phyloP scores from a whole-genome alignment of 2,113 vertebrate species.

The Colistium nudipinnis region DNA sequence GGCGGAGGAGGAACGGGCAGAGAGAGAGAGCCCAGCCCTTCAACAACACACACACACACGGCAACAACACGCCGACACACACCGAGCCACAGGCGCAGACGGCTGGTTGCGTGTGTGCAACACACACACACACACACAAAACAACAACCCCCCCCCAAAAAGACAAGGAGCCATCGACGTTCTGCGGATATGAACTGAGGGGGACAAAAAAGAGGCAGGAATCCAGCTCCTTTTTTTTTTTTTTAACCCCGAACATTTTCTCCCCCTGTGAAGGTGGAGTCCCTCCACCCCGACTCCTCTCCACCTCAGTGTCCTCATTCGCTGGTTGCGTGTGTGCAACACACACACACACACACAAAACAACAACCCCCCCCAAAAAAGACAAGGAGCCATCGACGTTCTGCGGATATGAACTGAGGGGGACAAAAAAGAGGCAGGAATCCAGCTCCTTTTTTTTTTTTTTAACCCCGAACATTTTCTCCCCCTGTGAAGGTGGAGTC shows the following conservation, averaged over 20 bases:
- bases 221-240: constrained; percentile 47
- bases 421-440: constrained; percentile 61
- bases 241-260: constrained; percentile 34
- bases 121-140: neutral
- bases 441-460: constrained; percentile 45
- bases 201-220: constrained; percentile 60
- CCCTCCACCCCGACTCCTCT: neutral
- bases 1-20: constrained; percentile 85
- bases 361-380: no score
- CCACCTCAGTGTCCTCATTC: no score
- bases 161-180: constrained; percentile 70
- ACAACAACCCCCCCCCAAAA: no score
- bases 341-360: neutral
- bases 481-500: no score
- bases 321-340: constrained; percentile 5
- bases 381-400: constrained; percentile 71
- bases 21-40: constrained; percentile 84
- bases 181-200: constrained; percentile 81
- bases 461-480: constrained; percentile 34
- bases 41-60: no score
- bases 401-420: constrained; percentile 81
- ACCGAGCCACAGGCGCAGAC: constrained; percentile 6
- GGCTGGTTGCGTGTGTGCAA: constrained; percentile 18
- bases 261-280: no score
- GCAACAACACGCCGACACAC: constrained; percentile 79